Conservation (phyloP, 2,888 invertebrate species). For the Neoaliturus tenellus region DNA sequence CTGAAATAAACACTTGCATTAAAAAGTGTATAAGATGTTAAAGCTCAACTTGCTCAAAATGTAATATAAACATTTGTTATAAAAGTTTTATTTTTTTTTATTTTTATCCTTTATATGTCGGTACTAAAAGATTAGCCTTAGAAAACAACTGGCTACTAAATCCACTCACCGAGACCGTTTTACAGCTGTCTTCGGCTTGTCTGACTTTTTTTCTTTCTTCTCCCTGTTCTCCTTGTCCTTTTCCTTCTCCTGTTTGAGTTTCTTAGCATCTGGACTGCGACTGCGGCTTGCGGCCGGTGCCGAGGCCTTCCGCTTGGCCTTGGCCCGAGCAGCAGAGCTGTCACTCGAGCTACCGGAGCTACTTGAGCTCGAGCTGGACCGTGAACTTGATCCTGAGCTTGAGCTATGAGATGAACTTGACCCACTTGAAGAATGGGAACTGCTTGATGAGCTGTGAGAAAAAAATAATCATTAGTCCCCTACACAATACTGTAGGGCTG, state of each 20-base stretch:
- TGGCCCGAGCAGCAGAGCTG: conserved; percentile 78
- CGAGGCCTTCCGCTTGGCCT: conserved; percentile 76
- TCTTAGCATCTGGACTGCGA: conserved; percentile 67
- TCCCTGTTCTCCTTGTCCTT: conserved; percentile 71
- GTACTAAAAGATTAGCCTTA: no score
- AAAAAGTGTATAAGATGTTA: no score
- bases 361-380: conserved; percentile 87
- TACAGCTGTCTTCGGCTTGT: conserved; percentile 68
- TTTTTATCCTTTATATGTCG: no score
- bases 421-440: conserved; percentile 75
- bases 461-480: not conserved
- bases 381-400: conserved; percentile 80
- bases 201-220: conserved; percentile 66
- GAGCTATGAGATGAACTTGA: conserved; percentile 74
- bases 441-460: conserved; percentile 81
- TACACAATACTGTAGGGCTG: not conserved
- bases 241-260: conserved; percentile 69
- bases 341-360: conserved; percentile 80
- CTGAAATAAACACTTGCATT: no score
- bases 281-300: conserved; percentile 72
- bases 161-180: conserved; percentile 65
- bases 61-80: no score
- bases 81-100: no score
- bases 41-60: no score
- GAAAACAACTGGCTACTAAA: no score